Evolutionary conservation across 2,888 invertebrate species (phyloP).

Genomic region (Theretra japonica): DNA sequence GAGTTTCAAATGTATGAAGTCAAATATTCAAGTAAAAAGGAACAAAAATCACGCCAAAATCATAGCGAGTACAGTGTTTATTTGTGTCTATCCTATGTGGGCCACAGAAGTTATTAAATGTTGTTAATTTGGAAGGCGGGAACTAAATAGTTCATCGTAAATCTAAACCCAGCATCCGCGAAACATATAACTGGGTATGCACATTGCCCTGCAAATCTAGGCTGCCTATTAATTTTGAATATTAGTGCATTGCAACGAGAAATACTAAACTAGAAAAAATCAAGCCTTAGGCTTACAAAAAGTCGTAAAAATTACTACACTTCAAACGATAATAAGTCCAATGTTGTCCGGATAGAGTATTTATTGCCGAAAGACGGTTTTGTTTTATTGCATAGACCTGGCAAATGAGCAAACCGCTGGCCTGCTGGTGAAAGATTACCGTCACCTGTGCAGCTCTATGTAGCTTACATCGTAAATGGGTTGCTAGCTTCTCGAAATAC

Average conservation of each 20-base stretch:
- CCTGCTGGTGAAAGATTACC: too few relatives aligned
- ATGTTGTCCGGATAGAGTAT: too few relatives aligned
- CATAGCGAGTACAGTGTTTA: background rate
- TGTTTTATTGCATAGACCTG: too few relatives aligned
- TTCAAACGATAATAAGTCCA: too few relatives aligned
- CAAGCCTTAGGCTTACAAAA: background rate
- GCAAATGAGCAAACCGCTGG: too few relatives aligned
- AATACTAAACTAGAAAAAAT: background rate
- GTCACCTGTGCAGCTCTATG: too few relatives aligned
- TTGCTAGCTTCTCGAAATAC: too few relatives aligned
- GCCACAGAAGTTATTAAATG: constrained; percentile 3
- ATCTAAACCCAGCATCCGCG: background rate
- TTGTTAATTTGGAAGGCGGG: background rate
- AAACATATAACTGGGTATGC: background rate
- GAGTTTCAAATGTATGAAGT: background rate
- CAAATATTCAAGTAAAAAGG: background rate
- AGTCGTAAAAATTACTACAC: too few relatives aligned
- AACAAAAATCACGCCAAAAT: too few relatives aligned
- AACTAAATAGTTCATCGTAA: background rate
- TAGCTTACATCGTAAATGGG: too few relatives aligned
- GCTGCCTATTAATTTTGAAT: background rate
- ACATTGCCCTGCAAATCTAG: background rate
- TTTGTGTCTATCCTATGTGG: background rate
- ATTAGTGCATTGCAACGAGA: background rate
- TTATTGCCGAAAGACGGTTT: too few relatives aligned